phyloP scores from a whole-genome alignment of 2,113 vertebrate species.

The Platichthys stellatus region DNA sequence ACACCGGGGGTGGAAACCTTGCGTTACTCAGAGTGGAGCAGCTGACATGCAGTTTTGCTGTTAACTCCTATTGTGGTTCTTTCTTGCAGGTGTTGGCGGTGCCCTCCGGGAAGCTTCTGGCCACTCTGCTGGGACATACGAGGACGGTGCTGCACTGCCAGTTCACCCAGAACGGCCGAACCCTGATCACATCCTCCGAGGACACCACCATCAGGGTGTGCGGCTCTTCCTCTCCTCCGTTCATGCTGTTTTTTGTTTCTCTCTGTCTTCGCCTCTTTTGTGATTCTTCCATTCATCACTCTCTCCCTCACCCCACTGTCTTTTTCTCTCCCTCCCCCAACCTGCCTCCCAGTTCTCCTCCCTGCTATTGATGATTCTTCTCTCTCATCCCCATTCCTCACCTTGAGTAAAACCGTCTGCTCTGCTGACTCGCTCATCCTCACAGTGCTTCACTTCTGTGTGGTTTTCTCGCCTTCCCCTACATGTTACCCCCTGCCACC shows the following conservation, averaged over 20 bases:
- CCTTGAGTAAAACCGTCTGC: constrained; percentile 60
- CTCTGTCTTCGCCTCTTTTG: constrained; percentile 11
- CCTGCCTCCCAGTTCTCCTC: constrained; percentile 43
- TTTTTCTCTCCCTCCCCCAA: constrained; percentile 16
- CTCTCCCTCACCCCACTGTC: constrained; percentile 1
- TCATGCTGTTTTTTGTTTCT: neutral
- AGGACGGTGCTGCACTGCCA: constrained; percentile 86
- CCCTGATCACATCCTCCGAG: constrained; percentile 90
- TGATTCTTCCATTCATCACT: constrained; percentile 29
- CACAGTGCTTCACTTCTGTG: constrained; percentile 12
- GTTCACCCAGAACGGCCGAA: constrained; percentile 85
- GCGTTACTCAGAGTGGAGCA: neutral
- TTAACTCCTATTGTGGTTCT: constrained; percentile 7
- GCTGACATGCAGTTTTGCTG: neutral
- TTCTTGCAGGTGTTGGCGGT: constrained; percentile 87
- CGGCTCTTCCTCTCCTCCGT: neutral
- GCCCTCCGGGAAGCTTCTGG: constrained; percentile 83
- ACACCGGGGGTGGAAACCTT: neutral
- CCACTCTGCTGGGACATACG: constrained; percentile 80
- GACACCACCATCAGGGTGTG: constrained; percentile 89
- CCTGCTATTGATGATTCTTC: constrained; percentile 45
- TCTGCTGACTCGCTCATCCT: constrained; percentile 43
- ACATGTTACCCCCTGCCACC: constrained; percentile 48
- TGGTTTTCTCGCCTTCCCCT: constrained; percentile 21
- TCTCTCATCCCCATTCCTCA: constrained; percentile 45